Percentiles rank a stretch among this genome's conserved stretches.
phyloP scores from a whole-genome alignment of 2,113 vertebrate genomes.

The Platycercus adscitus region DNA sequence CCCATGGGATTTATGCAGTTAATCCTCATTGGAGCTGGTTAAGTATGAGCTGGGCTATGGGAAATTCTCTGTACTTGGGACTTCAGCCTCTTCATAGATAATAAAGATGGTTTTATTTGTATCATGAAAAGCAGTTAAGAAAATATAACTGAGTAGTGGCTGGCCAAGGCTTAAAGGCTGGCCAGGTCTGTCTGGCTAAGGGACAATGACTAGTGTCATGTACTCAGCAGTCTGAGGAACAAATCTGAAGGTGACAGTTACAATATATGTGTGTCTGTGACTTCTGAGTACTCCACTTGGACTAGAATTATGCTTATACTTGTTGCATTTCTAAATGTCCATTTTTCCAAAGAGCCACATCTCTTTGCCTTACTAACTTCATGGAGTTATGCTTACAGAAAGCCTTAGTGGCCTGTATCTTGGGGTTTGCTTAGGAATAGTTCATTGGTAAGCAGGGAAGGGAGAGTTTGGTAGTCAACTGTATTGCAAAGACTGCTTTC shows the following conservation, averaged over 20 bases:
- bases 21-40: background rate
- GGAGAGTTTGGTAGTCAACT: background rate
- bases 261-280: background rate
- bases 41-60: background rate
- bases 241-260: background rate
- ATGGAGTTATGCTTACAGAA: background rate
- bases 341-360: background rate
- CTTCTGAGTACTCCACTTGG: background rate
- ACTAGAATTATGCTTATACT: background rate
- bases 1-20: background rate
- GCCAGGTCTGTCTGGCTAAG: background rate
- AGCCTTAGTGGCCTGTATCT: background rate
- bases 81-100: background rate
- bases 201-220: background rate
- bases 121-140: background rate
- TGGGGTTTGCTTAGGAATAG: background rate
- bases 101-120: background rate
- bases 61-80: background rate
- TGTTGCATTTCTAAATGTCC: background rate
- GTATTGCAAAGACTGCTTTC: background rate
- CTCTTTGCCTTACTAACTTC: background rate
- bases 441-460: background rate
- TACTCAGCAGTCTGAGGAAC: background rate
- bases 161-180: background rate
- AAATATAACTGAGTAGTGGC: background rate